Evolutionary conservation across 1,140 invertebrate species (phyloP), one percentile per base, ranked within the genome.

Genomic region (Lepidostoma basale): DNA sequence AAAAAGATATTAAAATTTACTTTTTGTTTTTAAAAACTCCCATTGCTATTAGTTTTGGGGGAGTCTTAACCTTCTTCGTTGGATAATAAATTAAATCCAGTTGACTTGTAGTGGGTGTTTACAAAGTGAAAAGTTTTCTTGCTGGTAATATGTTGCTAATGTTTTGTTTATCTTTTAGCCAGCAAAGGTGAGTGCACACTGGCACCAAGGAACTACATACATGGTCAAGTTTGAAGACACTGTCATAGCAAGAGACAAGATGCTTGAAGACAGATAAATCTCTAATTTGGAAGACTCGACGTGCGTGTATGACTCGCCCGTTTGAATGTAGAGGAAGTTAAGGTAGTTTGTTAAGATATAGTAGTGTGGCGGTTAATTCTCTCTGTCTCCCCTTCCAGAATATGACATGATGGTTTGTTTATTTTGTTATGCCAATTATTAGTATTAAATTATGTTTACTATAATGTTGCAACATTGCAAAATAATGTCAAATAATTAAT

Each of bases 141-240:
- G 36, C 36, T 39, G n/a, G 8, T 47, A 47, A 16, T 12, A 56
- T 14, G 30, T 49, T 25, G 28, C 1, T 49, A 18, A 54, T 5
- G 1, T 30, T 28, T 64, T 30, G n/a, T 64, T 9, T 64, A 28
- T 16, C 14, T 45, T 91, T 40, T 81, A 98, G 95, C 91, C 94
- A 47, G 94, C 93, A 26, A 98, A 98, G 85, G 96, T 98, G 1
- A 95, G 95, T 4, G 95, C 96, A 1, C 97, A 98, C 81, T 99
- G 96, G 96, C 97, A 99, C 79, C 98, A 99, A 82, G 98, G 97
- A 68, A 98, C 97, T 16, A 98, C 98, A 0, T 99, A 98, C 76
- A 97, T 98, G 92, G 95, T 99, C 14, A 96, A 98, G 81, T 98
- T 99, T 85, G 96, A 99, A 75, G 95, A 98, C 77, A 87, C 90